Evolutionary conservation across 2,888 invertebrate genomes (phyloP), one percentile per base, ranked within the genome.

Genomic region (Zhuqinia jingwanae): DNA sequence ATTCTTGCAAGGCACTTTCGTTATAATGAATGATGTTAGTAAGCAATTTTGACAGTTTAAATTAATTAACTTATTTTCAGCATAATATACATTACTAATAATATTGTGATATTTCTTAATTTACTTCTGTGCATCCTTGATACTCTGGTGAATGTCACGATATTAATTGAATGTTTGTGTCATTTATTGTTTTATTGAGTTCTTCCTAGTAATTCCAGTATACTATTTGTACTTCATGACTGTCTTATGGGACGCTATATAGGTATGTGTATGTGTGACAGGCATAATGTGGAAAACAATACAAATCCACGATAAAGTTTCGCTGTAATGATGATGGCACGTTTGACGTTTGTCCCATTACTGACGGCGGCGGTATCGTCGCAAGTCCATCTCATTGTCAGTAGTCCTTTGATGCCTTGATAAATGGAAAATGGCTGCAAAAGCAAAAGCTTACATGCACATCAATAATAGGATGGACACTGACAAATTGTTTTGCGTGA

Each of bases 401-500:
- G 65, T 65, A 75, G 65, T 65, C 77, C 6, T 65, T 27, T 65
- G 82, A 83, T 83, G 63, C 47, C 63, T 73, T 83, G 87, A 83
- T 84, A 87, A 80, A 58, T 80, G 82, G 78, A 53, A 76, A 80
- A 84, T 60, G 70, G 70, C 68, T 81, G 47, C 27, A n/a, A n/a
- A 50, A 53, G 70, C 36, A 36, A 36, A 8, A n/a, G n/a, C 84
- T 50, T 68, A 68, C 70, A 78, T 78, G 70, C 84, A 45, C 81
- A 78, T 87, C 87, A 82, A 81, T 76, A 82, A 76, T 77, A 60
- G 63, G 82, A 80, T 79, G 80, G 87, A 87, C 87, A 78, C 77
- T 82, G 87, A 87, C 87, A 87, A 87, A 87, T 87, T 87, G 78
- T 85, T 78, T 85, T 78, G 84, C 84, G 84, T 85, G 84, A 85